These are phyloP conservation scores for Elegia similella DNA, from an alignment of 2,888 invertebrate genomes.

Conservation along the genomic window DNA sequence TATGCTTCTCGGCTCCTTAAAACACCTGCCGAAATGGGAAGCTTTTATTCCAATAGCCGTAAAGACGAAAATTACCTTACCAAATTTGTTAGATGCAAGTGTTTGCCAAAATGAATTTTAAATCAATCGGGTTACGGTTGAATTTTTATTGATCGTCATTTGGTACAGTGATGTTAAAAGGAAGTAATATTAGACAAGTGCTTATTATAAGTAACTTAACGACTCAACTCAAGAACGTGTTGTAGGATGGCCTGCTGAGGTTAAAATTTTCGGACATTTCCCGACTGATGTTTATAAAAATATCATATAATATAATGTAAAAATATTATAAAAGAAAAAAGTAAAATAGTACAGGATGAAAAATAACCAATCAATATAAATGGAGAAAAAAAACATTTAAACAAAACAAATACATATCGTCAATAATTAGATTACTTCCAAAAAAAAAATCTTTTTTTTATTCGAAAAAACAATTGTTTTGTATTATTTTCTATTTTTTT, in stretches of 20 bases:
- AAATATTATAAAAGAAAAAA: too few relatives aligned
- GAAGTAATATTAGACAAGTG: slow-evolving; percentile 62
- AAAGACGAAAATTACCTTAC: slow-evolving; percentile 2
- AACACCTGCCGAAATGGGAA: slow-evolving; percentile 4
- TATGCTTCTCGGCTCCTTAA: not conserved
- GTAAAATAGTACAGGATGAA: too few relatives aligned
- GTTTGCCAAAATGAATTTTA: slow-evolving; percentile 37
- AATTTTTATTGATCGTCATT: slow-evolving; percentile 30
- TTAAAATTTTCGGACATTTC: not conserved
- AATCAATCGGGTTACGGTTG: slow-evolving; percentile 32
- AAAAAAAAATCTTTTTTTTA: too few relatives aligned
- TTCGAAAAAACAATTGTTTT: too few relatives aligned
- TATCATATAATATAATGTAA: too few relatives aligned
- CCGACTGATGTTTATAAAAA: too few relatives aligned
- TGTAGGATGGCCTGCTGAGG: slow-evolving; percentile 39
- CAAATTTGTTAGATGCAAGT: not conserved
- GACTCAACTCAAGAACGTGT: slow-evolving; percentile 42
- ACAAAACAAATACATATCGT: not conserved
- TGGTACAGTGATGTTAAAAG: slow-evolving; percentile 38
- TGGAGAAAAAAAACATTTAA: too few relatives aligned
- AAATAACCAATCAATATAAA: too few relatives aligned
- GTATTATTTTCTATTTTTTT: too few relatives aligned
- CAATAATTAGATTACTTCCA: too few relatives aligned
- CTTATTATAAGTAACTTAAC: slow-evolving; percentile 63
- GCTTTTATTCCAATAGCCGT: slow-evolving; percentile 24